A percentile compares a stretch with the other conserved stretches of the same genome.
phyloP scores from a whole-genome alignment of 2,797 vertebrate genomes.

The Neostethus bicornis region DNA sequence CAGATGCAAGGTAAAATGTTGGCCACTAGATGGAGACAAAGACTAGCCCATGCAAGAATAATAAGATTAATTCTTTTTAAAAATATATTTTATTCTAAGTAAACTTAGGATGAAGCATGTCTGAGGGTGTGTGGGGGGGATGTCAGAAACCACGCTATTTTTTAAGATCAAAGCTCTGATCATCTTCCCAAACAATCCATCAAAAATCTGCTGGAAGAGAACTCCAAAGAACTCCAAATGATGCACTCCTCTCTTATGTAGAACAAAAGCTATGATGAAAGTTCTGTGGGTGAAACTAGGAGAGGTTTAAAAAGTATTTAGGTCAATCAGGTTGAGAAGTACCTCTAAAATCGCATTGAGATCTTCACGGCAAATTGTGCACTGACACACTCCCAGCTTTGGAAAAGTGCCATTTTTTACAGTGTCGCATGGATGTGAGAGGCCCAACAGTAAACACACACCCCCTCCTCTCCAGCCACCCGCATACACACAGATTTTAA shows the following conservation, averaged over 20 bases:
- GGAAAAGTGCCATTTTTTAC: constrained; percentile 40
- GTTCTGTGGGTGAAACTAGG: constrained; percentile 34
- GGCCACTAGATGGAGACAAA: constrained; percentile 60
- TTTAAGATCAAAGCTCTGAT: no score
- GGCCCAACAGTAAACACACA: constrained; percentile 16
- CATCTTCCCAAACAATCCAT: no score
- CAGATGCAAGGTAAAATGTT: neutral
- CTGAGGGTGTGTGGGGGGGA: no score
- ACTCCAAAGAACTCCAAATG: no score
- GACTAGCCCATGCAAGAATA: neutral
- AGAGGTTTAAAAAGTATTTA: constrained; percentile 13
- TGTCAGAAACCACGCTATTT: no score
- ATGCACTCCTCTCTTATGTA: constrained; percentile 16
- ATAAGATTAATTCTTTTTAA: neutral
- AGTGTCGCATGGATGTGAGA: constrained; percentile 41
- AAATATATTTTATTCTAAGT: neutral
- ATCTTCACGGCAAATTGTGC: constrained; percentile 4
- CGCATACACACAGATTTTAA: neutral
- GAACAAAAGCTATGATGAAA: neutral
- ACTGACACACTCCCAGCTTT: constrained; percentile 13
- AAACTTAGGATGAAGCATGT: neutral
- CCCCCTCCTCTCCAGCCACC: no score
- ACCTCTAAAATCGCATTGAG: no score
- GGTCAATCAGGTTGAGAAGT: no score
- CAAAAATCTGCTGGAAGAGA: constrained; percentile 1